These are phyloP conservation scores for Andrena fulva DNA, from an alignment of 2,888 invertebrate species.

Conservation along the genomic window DNA sequence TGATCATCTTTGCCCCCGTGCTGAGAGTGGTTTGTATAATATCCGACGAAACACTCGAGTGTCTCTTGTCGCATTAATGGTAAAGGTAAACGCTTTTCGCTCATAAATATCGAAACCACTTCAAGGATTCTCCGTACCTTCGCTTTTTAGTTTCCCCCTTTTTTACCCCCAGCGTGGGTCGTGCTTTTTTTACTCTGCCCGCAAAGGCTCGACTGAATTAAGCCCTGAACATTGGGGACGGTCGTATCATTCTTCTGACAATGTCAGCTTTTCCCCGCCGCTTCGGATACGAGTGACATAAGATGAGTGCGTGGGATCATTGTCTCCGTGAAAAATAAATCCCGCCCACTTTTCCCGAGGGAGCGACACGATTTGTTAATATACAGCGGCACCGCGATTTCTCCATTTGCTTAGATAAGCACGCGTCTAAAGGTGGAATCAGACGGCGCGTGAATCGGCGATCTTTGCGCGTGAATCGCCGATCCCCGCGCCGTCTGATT, in stretches of 20 bases:
- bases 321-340: constrained; percentile 20
- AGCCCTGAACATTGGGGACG: neutral
- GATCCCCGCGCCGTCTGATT: too few species aligned
- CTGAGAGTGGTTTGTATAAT: constrained; percentile 84
- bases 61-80: neutral
- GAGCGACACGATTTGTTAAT: neutral
- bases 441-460: too few species aligned
- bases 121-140: neutral
- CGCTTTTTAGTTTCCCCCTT: neutral
- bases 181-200: neutral
- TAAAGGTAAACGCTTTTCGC: neutral
- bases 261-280: neutral
- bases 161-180: neutral
- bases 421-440: too few species aligned
- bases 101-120: constrained; percentile 8
- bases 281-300: neutral
- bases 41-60: neutral
- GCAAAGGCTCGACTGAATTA: neutral
- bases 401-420: neutral
- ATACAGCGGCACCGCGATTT: neutral
- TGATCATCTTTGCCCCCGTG: constrained; percentile 89
- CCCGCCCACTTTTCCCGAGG: neutral
- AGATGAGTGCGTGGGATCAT: neutral
- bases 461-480: too few species aligned
- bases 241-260: neutral